A percentile compares a stretch with the other conserved stretches of the same genome.
Conservation (phyloP, 92 coral and sea anemone species). For the Virgularia gustaviana region DNA sequence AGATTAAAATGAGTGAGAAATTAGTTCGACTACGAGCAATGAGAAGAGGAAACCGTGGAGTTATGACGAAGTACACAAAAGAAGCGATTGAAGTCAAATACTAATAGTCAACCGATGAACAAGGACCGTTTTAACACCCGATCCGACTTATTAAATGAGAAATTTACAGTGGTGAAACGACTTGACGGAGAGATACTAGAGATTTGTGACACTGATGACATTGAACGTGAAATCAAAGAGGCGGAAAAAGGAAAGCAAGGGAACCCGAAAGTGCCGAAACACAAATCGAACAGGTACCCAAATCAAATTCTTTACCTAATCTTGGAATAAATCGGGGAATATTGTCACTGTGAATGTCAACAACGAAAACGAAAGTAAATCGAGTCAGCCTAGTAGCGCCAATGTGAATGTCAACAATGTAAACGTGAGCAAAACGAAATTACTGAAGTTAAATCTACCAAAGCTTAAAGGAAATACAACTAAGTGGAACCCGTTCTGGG, state of each 20-base stretch:
- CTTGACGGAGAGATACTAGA: background rate
- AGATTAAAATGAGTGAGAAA: background rate
- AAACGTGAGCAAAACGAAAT: no score
- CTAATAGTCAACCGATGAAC: background rate
- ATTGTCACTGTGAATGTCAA: no score
- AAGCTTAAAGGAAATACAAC: slow-evolving; percentile 2
- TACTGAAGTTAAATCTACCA: slow-evolving; percentile 1
- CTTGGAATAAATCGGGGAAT: no score
- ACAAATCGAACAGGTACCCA: background rate
- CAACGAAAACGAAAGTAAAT: background rate
- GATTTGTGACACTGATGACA: background rate
- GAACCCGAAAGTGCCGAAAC: background rate
- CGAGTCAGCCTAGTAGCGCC: background rate
- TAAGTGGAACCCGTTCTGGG: slow-evolving; percentile 7
- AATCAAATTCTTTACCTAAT: no score
- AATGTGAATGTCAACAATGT: background rate
- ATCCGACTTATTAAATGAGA: background rate
- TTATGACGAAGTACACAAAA: no score
- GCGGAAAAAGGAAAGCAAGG: background rate
- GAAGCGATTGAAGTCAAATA: slow-evolving; percentile 11
- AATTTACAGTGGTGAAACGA: background rate
- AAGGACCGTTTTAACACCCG: background rate
- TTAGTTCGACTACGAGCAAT: background rate
- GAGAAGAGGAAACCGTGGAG: slow-evolving; percentile 5
- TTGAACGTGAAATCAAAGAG: slow-evolving; percentile 8